Base-by-base conservation (phyloP, 2,888 invertebrate genomes). In the Eumerus sabulonum region DNA sequence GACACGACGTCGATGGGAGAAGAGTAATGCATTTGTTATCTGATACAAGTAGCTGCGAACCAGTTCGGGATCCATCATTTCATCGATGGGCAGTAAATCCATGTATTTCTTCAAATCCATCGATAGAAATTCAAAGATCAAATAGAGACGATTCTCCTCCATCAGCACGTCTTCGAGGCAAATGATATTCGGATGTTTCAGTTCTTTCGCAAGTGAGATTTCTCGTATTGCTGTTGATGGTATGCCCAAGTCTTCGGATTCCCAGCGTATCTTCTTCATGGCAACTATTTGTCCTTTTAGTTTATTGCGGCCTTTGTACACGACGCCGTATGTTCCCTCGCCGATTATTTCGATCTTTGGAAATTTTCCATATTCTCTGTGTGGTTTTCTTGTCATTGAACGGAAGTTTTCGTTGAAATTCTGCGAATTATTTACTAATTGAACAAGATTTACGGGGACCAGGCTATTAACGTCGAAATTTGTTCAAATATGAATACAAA, bases 41-140 rank as follows among this genome's bases (percentile, higher is more conserved):
- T 96, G 96, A 89, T 93, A 95, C 74, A 95, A 90, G 86, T 95
- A 95, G 84, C 97, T 97, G 89, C 97, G 96, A 13, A 98, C 96
- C 11, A 96, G 91, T 81, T 91, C 91, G 16, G 94, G 92, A 82
- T 96, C 95, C 93, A 99, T 93, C 53, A 92, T 90, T 88, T 95
- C 94, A 35, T 93, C 94, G 68, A 90, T 90, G 13, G 95, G 95
- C 79, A 98, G 91, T 17, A 92, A 93, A 87, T 99, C 98, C 92
- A 99, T 94, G 86, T 97, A 98, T 89, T 96, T 96, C 88, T 98
- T 98, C 81, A 99, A 90, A 89, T 99, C 98, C 98, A 98, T 98
- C 12, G 95, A 94, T 36, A 98, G 91, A 89, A 95, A 98, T 89
- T 99, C 98, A 89, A 99, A 99, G 83, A 99, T 98, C 77, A 99